Evolutionary conservation across 2,797 vertebrate species (phyloP), one percentile per base, ranked within the genome.

Genomic region (Trichosurus vulpecula): DNA sequence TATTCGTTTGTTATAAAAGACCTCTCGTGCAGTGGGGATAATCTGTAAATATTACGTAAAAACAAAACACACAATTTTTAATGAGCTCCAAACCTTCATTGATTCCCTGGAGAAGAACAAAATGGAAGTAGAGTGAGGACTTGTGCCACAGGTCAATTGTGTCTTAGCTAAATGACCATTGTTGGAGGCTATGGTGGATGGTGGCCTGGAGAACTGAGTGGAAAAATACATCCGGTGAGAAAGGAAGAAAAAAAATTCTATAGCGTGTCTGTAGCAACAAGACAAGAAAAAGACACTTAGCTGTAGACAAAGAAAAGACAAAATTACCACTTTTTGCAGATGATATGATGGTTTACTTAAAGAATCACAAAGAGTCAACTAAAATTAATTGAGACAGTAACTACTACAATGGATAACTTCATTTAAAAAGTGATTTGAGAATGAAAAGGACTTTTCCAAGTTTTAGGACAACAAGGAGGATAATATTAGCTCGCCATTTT

Each of bases 21-120:
- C 4, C 61, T 74, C 3, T n/a, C 35, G 6, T 41, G 61, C n/a
- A 74, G 35, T 41, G 35, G 35, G 35, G 41, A 0, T 22, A 74
- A 41, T 74, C 14, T 74, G 16, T 74, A n/a, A 66, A 66, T 66
- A 35, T 74, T 74, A 74, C 16, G 22, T 74, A 6, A 74, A 74
- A 74, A 74, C 35, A n/a, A 74, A 74, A 61, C 57, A 61, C 30
- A 31, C 31, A 3, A 13, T 61, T 61, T 74, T 66, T 66, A n/a
- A 66, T 16, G 99, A 99, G 22, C 99, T 99, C 97, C 96, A 98
- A 25, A 96, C 97, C 35, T 99, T 99, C 91, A 4, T 98, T 11
- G 95, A 97, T 4, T 98, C 98, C 2, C 96, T 99, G 95, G 97
- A 98, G 92, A 97, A 97, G 55, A 98, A 97, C 57, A 98, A 98